These are phyloP conservation scores for Itoplectis maculator DNA, from an alignment of 2,888 invertebrate genomes.

Conservation along the genomic window DNA sequence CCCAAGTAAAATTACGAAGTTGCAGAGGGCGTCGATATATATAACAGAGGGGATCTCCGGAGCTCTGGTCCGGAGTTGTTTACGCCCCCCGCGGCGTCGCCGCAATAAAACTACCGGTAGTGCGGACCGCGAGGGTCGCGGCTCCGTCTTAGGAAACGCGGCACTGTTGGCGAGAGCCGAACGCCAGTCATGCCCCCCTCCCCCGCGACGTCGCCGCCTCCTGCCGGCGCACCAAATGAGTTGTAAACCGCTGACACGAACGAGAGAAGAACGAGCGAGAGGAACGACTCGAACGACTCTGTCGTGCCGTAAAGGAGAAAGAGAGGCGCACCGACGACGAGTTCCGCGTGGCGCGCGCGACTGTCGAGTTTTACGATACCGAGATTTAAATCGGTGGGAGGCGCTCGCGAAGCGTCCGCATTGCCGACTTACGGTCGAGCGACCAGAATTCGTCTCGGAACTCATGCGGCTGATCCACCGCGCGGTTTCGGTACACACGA, in stretches of 20 bases:
- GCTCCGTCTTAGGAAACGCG: slow-evolving; percentile 23
- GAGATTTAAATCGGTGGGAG: slow-evolving; percentile 68
- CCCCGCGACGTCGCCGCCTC: slow-evolving; percentile 44
- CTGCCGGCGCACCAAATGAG: slow-evolving; percentile 75
- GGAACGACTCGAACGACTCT: slow-evolving; percentile 47
- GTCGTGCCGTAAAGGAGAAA: slow-evolving; percentile 58
- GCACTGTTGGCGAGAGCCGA: too few relatives aligned
- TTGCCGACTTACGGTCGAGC: slow-evolving; percentile 50
- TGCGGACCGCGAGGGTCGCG: slow-evolving; percentile 46
- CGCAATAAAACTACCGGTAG: slow-evolving; percentile 75
- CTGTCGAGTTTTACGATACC: slow-evolving; percentile 66
- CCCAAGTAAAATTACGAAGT: slow-evolving; percentile 35
- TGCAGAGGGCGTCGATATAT: background rate
- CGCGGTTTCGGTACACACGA: slow-evolving; percentile 36
- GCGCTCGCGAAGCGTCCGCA: slow-evolving; percentile 26
- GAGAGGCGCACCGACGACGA: slow-evolving; percentile 52
- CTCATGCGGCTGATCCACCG: slow-evolving; percentile 8
- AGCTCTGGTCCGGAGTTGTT: slow-evolving; percentile 72
- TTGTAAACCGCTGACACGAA: slow-evolving; percentile 75
- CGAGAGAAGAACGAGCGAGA: slow-evolving; percentile 50
- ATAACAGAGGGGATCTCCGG: slow-evolving; percentile 6
- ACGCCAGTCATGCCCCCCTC: too few relatives aligned
- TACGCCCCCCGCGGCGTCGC: slow-evolving; percentile 74
- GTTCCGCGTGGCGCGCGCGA: slow-evolving; percentile 42
- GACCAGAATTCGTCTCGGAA: slow-evolving; percentile 53